A percentile compares a stretch with the other conserved stretches of the same genome.
These are phyloP conservation scores for Takifugu ocellatus DNA, from an alignment of 2,797 vertebrate genomes.

Conservation along the genomic window DNA sequence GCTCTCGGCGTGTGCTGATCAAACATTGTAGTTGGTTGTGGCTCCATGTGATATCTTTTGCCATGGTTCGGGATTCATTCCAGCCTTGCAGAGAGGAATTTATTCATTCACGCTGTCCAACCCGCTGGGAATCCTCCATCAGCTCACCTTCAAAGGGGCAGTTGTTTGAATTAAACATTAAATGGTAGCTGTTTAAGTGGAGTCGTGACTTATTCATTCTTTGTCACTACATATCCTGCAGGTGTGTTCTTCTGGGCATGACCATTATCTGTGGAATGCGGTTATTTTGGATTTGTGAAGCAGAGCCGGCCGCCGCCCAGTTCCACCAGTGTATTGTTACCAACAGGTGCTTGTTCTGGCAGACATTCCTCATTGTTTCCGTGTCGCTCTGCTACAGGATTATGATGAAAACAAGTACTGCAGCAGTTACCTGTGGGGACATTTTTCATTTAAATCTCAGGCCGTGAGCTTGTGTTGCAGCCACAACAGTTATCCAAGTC, in stretches of 20 bases:
- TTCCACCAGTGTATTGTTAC: constrained; percentile 55
- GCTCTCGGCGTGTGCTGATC: constrained; percentile 12
- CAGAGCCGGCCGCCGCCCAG: constrained; percentile 12
- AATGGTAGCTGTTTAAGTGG: not conserved
- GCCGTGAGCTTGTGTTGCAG: not conserved
- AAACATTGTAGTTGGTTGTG: constrained; percentile 17
- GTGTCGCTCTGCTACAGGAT: constrained; percentile 1
- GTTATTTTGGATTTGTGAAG: constrained; percentile 45
- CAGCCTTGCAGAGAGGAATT: constrained; percentile 1
- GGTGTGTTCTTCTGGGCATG: constrained; percentile 26
- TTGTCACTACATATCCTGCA: not conserved
- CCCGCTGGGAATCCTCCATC: constrained; percentile 10
- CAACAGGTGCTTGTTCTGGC: constrained; percentile 56
- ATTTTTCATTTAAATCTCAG: not conserved
- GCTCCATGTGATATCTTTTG: constrained; percentile 12
- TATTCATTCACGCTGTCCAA: not conserved
- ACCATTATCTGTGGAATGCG: constrained; percentile 51
- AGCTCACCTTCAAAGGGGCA: too few species aligned
- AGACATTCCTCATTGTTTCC: constrained; percentile 42
- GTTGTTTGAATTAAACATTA: too few species aligned
- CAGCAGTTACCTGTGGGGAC: constrained; percentile 3
- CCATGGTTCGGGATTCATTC: constrained; percentile 21
- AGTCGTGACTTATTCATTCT: not conserved
- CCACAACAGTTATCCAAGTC: not conserved
- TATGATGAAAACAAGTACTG: not conserved